A percentile compares a stretch with the other conserved stretches of the same genome.
Evolutionary conservation across 2,113 vertebrate species (phyloP).

Genomic region (Dasyprocta punctata): DNA sequence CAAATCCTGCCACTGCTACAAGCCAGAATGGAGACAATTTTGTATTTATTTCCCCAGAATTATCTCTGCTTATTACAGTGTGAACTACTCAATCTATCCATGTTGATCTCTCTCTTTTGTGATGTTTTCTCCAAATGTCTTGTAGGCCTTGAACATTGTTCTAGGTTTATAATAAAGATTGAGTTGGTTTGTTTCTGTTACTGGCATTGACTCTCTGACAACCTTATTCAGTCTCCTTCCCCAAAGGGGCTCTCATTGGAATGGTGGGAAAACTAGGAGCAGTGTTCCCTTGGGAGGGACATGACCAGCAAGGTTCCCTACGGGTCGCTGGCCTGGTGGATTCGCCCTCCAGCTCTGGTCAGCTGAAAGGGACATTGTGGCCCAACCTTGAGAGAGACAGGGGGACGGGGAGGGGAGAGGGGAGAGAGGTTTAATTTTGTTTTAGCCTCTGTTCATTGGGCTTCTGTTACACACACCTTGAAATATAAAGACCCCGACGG

Average conservation of each 20-base stretch:
- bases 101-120: background rate
- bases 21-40: background rate
- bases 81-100: background rate
- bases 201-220: background rate
- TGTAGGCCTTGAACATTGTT: background rate
- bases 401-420: background rate
- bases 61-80: background rate
- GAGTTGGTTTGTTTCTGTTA: background rate
- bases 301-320: background rate
- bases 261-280: background rate
- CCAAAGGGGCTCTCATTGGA: background rate
- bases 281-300: background rate
- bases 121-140: background rate
- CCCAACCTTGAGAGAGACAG: background rate
- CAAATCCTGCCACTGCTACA: background rate
- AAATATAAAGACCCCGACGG: background rate
- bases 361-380: background rate
- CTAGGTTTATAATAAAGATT: background rate
- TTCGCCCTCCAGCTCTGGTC: too few relatives aligned
- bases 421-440: background rate
- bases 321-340: fast-evolving
- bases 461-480: background rate
- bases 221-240: background rate
- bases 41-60: background rate
- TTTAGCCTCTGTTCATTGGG: background rate